Conservation (phyloP, 2,797 vertebrate species). For the Astyanax mexicanus region DNA sequence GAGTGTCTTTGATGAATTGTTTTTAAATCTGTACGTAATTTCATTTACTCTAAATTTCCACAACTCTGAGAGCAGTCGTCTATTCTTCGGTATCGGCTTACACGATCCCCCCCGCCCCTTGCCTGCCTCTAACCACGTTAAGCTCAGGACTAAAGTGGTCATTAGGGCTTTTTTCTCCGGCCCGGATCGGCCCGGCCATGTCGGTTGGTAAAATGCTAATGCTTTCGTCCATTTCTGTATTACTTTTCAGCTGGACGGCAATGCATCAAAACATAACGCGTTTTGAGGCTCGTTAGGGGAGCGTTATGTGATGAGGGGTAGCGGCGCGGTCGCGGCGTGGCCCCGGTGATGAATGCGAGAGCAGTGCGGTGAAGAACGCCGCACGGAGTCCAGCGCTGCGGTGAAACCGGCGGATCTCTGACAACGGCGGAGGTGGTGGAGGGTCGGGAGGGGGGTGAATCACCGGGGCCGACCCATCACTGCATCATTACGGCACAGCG, state of each 20-base stretch:
- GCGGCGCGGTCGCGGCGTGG: conserved; percentile 75
- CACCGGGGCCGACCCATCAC: conserved; percentile 49
- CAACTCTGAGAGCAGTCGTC: conserved; percentile 73
- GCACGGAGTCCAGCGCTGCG: conserved; percentile 73
- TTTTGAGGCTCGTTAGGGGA: conserved; percentile 85
- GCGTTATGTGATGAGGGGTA: conserved; percentile 78
- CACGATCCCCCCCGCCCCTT: conserved; percentile 78
- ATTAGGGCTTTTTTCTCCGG: conserved; percentile 72
- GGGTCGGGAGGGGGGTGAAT: conserved; percentile 34
- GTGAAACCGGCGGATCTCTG: conserved; percentile 59
- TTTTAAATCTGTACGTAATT: conserved; percentile 73
- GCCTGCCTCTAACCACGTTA: conserved; percentile 79
- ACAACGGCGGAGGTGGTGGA: conserved; percentile 33
- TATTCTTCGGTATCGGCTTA: conserved; percentile 79
- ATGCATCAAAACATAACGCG: conserved; percentile 85
- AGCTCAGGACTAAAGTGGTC: conserved; percentile 84
- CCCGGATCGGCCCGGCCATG: conserved; percentile 49
- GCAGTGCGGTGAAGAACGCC: conserved; percentile 81
- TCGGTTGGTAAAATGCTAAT: conserved; percentile 70
- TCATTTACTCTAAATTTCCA: conserved; percentile 69
- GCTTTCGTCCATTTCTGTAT: conserved; percentile 81
- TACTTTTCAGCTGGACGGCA: conserved; percentile 83
- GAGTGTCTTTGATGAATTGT: conserved; percentile 70
- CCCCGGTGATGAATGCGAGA: conserved; percentile 84
- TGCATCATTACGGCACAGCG: conserved; percentile 55